Evolutionary conservation across 2,888 invertebrate species (phyloP).

Genomic region (Microctonus aethiopoides): DNA sequence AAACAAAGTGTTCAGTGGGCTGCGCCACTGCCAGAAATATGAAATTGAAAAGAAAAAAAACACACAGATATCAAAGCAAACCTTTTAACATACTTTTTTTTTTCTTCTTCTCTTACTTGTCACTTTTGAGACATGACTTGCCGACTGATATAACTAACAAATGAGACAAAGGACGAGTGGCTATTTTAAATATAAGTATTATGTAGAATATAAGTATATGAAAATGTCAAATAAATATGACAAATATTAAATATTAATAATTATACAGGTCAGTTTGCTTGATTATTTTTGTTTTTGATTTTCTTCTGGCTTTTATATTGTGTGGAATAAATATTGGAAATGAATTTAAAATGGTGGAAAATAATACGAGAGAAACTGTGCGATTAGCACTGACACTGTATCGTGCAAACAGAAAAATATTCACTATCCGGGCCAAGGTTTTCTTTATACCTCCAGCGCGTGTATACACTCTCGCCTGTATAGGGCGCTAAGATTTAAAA

Average conservation of each 20-base stretch:
- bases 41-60: slow-evolving; percentile 15
- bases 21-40: slow-evolving; percentile 7
- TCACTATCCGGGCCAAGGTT: slow-evolving; percentile 52
- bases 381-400: slow-evolving; percentile 23
- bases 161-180: slow-evolving; percentile 9
- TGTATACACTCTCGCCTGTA: slow-evolving; percentile 30
- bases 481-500: slow-evolving; percentile 42
- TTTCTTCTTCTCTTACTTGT: slow-evolving; percentile 4
- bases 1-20: slow-evolving; percentile 13
- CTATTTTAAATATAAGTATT: slow-evolving; percentile 8
- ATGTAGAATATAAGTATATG: too few species aligned
- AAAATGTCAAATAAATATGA: slow-evolving; percentile 10
- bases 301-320: too few species aligned
- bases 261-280: neutral
- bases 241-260: neutral
- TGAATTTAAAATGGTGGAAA: neutral
- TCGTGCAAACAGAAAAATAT: slow-evolving; percentile 18
- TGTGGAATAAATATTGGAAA: neutral
- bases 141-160: slow-evolving; percentile 8
- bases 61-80: slow-evolving; percentile 27
- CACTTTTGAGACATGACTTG: slow-evolving; percentile 21
- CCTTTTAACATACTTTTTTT: slow-evolving; percentile 14
- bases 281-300: neutral
- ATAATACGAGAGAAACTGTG: neutral
- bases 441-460: slow-evolving; percentile 36